A percentile compares a stretch with the other conserved stretches of the same genome.
Evolutionary conservation across 2,888 invertebrate genomes (phyloP).

Genomic region (Perdita meconis): DNA sequence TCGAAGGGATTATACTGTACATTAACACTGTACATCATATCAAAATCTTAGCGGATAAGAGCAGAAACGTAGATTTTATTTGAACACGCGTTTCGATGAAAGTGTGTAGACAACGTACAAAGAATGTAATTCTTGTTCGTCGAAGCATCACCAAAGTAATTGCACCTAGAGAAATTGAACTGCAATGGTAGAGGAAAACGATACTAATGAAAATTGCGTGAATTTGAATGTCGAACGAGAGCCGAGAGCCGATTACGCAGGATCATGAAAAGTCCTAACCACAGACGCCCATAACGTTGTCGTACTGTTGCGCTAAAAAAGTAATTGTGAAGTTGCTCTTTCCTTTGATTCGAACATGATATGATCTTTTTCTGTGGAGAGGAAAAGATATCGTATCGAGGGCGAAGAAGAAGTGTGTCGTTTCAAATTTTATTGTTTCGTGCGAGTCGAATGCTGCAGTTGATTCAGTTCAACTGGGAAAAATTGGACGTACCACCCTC

Average conservation of each 20-base stretch:
- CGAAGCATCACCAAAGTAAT: conserved; percentile 14
- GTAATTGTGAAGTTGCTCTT: not conserved
- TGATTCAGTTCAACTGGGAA: conserved; percentile 34
- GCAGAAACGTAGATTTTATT: conserved; percentile 54
- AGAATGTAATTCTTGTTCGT: conserved; percentile 35
- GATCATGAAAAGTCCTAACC: not conserved
- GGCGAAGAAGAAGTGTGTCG: conserved; percentile 9
- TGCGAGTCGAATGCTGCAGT: conserved; percentile 33
- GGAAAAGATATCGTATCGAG: conserved; percentile 1
- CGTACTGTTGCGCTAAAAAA: not conserved
- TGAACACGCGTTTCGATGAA: conserved; percentile 39
- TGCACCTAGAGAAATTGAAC: conserved; percentile 31
- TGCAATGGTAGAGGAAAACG: conserved; percentile 13
- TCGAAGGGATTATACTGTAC: conserved; percentile 54
- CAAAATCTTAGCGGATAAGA: conserved; percentile 66
- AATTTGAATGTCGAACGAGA: conserved; percentile 25
- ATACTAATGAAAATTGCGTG: too few relatives aligned
- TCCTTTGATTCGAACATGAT: conserved; percentile 13
- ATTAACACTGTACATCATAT: conserved; percentile 64
- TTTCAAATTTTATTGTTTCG: conserved; percentile 2
- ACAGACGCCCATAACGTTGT: not conserved
- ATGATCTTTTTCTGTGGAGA: conserved; percentile 16
- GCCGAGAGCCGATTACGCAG: conserved; percentile 40
- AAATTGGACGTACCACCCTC: conserved; percentile 27
- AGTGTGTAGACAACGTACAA: conserved; percentile 17